Evolutionary conservation across 2,113 vertebrate genomes (phyloP).

Genomic region (Micronycteris hirsuta): DNA sequence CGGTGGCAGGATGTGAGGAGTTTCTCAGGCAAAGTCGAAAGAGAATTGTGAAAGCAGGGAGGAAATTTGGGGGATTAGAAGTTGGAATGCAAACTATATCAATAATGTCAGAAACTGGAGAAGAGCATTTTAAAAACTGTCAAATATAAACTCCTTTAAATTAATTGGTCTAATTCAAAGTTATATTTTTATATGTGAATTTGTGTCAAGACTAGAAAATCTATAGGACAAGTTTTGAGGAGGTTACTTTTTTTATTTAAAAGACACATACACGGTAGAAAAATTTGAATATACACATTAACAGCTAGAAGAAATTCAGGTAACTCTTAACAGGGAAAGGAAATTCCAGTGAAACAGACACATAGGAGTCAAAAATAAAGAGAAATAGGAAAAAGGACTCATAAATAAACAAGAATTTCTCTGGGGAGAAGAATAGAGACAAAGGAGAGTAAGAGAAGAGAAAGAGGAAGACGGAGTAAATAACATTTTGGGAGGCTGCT

Average conservation of each 20-base stretch:
- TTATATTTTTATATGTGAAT: background rate
- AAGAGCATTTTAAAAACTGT: background rate
- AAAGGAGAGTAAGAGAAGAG: background rate
- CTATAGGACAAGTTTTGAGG: background rate
- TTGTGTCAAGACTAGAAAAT: background rate
- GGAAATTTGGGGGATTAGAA: background rate
- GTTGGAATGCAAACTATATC: background rate
- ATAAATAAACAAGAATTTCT: background rate
- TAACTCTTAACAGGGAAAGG: background rate
- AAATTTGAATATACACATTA: background rate
- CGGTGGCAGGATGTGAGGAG: background rate
- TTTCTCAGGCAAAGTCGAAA: background rate
- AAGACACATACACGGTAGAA: background rate
- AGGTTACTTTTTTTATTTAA: background rate
- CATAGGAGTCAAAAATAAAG: background rate
- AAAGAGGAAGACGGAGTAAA: background rate
- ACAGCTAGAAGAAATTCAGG: background rate
- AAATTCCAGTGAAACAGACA: background rate
- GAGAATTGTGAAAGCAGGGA: background rate
- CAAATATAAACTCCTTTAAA: background rate
- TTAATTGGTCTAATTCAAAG: background rate
- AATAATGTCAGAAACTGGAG: background rate
- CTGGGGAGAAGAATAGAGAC: background rate
- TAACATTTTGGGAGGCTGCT: background rate
- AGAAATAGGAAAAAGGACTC: background rate